Conservation (phyloP, 1,140 invertebrate species). For the Pachyrhynchus sulphureomaculatus region DNA sequence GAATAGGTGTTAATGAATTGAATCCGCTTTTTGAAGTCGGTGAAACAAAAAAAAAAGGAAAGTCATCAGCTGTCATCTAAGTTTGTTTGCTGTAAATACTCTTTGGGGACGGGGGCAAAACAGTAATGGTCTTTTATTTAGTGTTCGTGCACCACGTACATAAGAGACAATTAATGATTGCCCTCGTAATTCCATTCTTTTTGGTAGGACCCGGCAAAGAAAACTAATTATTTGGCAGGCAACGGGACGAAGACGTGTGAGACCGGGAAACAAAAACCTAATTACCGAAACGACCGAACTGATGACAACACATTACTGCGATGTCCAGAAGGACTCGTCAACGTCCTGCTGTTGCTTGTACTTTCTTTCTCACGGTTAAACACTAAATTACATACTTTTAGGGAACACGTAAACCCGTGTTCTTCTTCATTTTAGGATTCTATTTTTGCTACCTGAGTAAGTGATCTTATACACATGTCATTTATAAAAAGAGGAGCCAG, state of each 20-base stretch:
- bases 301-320: slow-evolving; percentile 48
- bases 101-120: background rate
- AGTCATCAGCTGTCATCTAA: too few relatives aligned
- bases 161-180: slow-evolving; percentile 35
- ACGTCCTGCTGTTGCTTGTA: slow-evolving; percentile 41
- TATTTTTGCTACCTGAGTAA: too few relatives aligned
- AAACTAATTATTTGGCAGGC: slow-evolving; percentile 45
- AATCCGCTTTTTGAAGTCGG: too few relatives aligned
- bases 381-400: slow-evolving; percentile 40
- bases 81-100: too few relatives aligned
- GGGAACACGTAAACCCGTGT: slow-evolving; percentile 27
- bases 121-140: slow-evolving; percentile 11
- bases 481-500: too few relatives aligned
- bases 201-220: slow-evolving; percentile 25
- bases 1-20: too few relatives aligned
- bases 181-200: slow-evolving; percentile 28
- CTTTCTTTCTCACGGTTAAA: slow-evolving; percentile 44
- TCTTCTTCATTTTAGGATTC: slow-evolving; percentile 5
- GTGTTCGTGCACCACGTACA: slow-evolving; percentile 32
- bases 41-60: too few relatives aligned
- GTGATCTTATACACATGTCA: too few relatives aligned
- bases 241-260: slow-evolving; percentile 38
- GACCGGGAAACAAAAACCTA: slow-evolving; percentile 46
- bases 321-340: slow-evolving; percentile 48
- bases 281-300: slow-evolving; percentile 48